Percentiles rank a stretch among this genome's conserved stretches.
These are phyloP conservation scores for Vidua macroura DNA, from an alignment of 2,113 vertebrate genomes.

Conservation along the genomic window DNA sequence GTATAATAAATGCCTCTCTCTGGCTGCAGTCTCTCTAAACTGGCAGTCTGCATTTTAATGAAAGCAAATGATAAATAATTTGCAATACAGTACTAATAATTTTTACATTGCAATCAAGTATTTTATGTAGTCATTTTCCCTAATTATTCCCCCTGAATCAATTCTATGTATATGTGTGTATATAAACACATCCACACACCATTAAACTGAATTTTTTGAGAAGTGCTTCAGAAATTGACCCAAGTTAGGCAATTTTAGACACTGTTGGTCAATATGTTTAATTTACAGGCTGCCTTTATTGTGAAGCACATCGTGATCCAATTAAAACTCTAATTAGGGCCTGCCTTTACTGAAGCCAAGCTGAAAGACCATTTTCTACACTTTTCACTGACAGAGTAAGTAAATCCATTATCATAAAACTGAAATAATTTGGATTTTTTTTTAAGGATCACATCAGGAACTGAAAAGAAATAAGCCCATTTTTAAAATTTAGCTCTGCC, in stretches of 20 bases:
- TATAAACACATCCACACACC: fast-evolving
- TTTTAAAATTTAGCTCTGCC: neutral
- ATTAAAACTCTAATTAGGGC: neutral
- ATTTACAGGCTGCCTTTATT: neutral
- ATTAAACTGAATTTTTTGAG: neutral
- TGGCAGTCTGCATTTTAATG: neutral
- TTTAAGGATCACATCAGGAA: neutral
- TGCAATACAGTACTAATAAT: neutral
- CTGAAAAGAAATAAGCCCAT: neutral
- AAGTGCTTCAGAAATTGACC: neutral
- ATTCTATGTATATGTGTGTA: neutral
- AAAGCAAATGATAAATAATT: neutral
- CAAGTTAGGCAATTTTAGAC: neutral
- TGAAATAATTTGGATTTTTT: neutral
- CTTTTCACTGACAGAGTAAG: neutral
- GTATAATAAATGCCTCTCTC: neutral
- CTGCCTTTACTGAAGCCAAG: neutral
- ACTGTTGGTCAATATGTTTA: neutral
- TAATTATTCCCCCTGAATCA: neutral
- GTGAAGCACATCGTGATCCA: neutral
- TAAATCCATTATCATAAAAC: neutral
- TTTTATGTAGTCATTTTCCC: neutral
- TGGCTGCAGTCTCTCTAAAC: neutral
- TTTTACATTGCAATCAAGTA: neutral
- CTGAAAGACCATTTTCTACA: neutral